phyloP scores from a whole-genome alignment of 2,113 vertebrate species.

The Saimiri boliviensis region DNA sequence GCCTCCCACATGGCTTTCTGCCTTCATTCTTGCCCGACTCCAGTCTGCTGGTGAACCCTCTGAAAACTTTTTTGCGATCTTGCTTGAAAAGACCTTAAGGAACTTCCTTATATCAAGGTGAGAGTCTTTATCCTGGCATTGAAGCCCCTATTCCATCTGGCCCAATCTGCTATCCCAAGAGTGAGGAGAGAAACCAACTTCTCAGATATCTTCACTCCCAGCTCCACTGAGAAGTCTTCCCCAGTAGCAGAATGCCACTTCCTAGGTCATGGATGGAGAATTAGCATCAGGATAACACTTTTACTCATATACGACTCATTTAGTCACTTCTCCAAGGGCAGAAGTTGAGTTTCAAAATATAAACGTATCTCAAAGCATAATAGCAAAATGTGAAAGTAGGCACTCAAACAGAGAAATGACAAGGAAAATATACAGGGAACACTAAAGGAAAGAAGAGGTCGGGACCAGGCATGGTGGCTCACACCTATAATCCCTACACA shows the following conservation, averaged over 20 bases:
- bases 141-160: background rate
- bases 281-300: background rate
- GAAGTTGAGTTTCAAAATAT: background rate
- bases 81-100: background rate
- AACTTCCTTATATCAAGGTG: background rate
- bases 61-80: background rate
- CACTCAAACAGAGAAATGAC: background rate
- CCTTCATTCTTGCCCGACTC: background rate
- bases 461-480: fast-evolving
- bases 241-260: background rate
- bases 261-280: background rate
- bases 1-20: background rate
- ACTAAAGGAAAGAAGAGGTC: background rate
- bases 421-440: background rate
- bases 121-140: background rate
- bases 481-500: too few species aligned
- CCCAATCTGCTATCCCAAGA: too few species aligned
- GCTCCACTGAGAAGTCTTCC: background rate
- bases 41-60: background rate
- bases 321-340: background rate
- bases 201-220: background rate
- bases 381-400: background rate
- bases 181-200: background rate
- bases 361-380: background rate
- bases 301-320: background rate